Evolutionary conservation across 1,140 invertebrate genomes (phyloP).

Genomic region (Grapholita molesta): DNA sequence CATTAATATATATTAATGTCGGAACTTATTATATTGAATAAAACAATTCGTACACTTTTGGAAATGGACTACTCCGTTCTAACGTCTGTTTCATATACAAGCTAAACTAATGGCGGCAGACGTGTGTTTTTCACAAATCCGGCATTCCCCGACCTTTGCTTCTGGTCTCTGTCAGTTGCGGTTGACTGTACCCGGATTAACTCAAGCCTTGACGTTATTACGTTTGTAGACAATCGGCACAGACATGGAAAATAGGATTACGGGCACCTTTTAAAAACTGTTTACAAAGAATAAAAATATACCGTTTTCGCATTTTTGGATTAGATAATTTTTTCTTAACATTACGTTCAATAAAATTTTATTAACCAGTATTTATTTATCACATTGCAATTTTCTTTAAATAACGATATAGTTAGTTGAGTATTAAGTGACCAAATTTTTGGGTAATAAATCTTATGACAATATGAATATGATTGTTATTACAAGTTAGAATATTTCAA

Average conservation of each 20-base stretch:
- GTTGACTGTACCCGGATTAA: conserved; percentile 45
- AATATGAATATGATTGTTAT: not conserved
- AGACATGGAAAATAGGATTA: not conserved
- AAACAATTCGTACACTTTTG: not conserved
- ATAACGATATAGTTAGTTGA: too few species aligned
- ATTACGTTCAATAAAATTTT: too few species aligned
- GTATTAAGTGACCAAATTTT: too few species aligned
- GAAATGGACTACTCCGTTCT: not conserved
- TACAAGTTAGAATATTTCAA: not conserved
- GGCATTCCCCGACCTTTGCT: conserved; percentile 16
- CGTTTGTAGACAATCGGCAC: conserved; percentile 18
- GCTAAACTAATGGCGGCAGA: not conserved
- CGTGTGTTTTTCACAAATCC: not conserved
- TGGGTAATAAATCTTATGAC: not conserved
- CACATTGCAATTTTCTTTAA: too few species aligned
- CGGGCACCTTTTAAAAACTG: not conserved
- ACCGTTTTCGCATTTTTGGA: too few species aligned
- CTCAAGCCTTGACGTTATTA: conserved; percentile 33
- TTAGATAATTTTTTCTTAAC: too few species aligned
- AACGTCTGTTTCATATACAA: not conserved
- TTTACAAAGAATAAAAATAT: not conserved
- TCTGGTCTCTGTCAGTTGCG: conserved; percentile 49
- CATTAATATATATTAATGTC: too few species aligned
- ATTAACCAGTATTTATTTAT: too few species aligned
- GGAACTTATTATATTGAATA: not conserved